Evolutionary conservation across 2,113 vertebrate species (phyloP).

Genomic region (Petroica traversi): DNA sequence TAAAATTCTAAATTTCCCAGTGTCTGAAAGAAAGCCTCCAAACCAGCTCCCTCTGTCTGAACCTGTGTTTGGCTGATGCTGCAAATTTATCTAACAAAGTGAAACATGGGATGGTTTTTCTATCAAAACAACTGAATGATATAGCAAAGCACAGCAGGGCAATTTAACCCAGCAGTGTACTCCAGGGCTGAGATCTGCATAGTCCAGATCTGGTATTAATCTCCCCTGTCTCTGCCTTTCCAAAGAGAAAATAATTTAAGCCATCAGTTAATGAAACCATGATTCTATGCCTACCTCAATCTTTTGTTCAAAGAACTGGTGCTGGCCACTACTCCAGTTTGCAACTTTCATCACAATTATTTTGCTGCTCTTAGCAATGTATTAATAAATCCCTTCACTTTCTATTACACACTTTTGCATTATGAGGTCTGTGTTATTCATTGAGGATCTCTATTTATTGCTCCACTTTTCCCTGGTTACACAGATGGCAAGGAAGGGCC

Average conservation of each 20-base stretch:
- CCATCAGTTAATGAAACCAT: constrained; percentile 11
- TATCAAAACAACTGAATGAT: constrained; percentile 53
- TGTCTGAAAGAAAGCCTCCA: constrained; percentile 30
- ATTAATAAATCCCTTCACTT: constrained; percentile 29
- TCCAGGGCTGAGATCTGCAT: constrained; percentile 30
- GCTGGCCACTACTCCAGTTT: not conserved
- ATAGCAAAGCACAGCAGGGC: constrained; percentile 37
- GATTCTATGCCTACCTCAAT: not conserved
- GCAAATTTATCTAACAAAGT: constrained; percentile 36
- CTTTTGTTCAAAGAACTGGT: constrained; percentile 38
- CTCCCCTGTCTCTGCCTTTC: constrained; percentile 50
- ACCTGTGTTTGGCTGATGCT: constrained; percentile 39
- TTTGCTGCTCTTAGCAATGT: not conserved
- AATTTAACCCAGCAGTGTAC: not conserved
- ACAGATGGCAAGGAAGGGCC: not conserved
- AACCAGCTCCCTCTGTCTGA: constrained; percentile 29
- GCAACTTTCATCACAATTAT: constrained; percentile 20
- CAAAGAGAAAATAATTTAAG: constrained; percentile 34
- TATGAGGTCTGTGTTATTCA: not conserved
- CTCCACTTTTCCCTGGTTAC: not conserved
- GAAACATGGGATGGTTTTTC: not conserved
- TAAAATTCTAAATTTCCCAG: constrained; percentile 39
- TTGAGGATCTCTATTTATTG: not conserved
- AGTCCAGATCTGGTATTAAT: constrained; percentile 29
- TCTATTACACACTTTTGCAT: not conserved